Percentiles rank a stretch among this genome's conserved stretches.
Conservation (phyloP, 2,888 invertebrate genomes). For the Himalopsyche anomala region DNA sequence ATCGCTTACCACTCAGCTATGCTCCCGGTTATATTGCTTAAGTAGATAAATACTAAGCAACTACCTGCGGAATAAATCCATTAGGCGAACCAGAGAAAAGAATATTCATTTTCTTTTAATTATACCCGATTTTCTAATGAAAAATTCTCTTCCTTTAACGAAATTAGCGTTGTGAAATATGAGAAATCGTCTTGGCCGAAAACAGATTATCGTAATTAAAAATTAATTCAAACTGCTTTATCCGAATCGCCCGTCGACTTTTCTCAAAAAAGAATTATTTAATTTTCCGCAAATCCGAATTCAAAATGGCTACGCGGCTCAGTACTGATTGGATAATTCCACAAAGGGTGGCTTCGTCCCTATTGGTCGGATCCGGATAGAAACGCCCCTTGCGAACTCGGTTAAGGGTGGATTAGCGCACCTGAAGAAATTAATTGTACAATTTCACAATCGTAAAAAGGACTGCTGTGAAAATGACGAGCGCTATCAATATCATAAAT, state of each 20-base stretch:
- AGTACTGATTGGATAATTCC: constrained; percentile 63
- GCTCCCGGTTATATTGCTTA: too few relatives aligned
- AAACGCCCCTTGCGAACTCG: constrained; percentile 14
- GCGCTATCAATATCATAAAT: too few relatives aligned
- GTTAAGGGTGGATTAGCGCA: constrained; percentile 11
- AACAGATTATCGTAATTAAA: constrained; percentile 27
- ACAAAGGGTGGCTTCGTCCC: constrained; percentile 44
- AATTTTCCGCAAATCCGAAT: constrained; percentile 46
- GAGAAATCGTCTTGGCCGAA: neutral
- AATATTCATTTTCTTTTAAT: neutral
- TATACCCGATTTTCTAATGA: neutral
- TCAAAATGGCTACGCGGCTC: constrained; percentile 61
- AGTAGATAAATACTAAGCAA: too few relatives aligned
- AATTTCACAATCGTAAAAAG: neutral
- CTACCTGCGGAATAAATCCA: too few relatives aligned
- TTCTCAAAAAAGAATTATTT: constrained; percentile 2
- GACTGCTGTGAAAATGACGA: too few relatives aligned
- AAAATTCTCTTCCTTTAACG: neutral
- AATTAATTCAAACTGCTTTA: constrained; percentile 17
- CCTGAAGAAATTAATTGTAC: neutral
- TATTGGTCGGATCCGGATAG: constrained; percentile 55
- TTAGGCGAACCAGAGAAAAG: neutral
- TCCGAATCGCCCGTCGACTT: constrained; percentile 10
- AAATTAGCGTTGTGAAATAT: constrained; percentile 26
- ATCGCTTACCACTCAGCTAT: too few relatives aligned